These are phyloP conservation scores for Lacerta agilis DNA, from an alignment of 2,797 vertebrate genomes.

Conservation along the genomic window DNA sequence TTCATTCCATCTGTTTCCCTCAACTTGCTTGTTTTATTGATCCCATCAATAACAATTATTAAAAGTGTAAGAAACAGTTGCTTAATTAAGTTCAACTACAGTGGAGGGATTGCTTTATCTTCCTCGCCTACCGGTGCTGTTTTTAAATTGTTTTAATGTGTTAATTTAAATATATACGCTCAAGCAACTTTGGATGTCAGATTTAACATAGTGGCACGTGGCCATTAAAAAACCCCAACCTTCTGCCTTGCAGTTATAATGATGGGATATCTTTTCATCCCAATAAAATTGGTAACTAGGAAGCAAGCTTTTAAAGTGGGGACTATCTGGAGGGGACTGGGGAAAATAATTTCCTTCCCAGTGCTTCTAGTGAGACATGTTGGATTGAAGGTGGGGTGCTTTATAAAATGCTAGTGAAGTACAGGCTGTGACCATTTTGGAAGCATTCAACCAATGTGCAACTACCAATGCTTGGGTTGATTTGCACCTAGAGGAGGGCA, in stretches of 20 bases:
- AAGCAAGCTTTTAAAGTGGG: background rate
- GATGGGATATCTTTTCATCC: slow-evolving; percentile 29
- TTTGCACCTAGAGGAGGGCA: too few species aligned
- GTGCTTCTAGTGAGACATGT: background rate
- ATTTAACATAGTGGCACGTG: background rate
- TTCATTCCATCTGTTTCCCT: slow-evolving; percentile 15
- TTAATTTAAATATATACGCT: slow-evolving; percentile 21
- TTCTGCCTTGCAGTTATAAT: slow-evolving; percentile 36
- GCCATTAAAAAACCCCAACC: slow-evolving; percentile 14
- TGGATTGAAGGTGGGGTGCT: background rate
- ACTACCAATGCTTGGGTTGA: too few species aligned
- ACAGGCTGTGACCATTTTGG: background rate
- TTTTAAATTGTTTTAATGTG: slow-evolving; percentile 32
- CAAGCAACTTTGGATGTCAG: background rate
- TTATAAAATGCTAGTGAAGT: background rate
- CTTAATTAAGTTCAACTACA: slow-evolving; percentile 11
- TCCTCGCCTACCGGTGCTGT: background rate
- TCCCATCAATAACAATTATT: slow-evolving; percentile 10
- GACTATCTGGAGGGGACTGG: background rate
- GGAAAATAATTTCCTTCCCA: background rate
- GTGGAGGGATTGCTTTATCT: background rate
- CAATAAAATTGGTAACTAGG: background rate
- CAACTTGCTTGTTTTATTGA: slow-evolving; percentile 16
- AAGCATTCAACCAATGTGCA: too few species aligned
- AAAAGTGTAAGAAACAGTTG: background rate